Evolutionary conservation across 2,888 invertebrate genomes (phyloP), one percentile per base, ranked within the genome.

Genomic region (Ctena decussata): DNA sequence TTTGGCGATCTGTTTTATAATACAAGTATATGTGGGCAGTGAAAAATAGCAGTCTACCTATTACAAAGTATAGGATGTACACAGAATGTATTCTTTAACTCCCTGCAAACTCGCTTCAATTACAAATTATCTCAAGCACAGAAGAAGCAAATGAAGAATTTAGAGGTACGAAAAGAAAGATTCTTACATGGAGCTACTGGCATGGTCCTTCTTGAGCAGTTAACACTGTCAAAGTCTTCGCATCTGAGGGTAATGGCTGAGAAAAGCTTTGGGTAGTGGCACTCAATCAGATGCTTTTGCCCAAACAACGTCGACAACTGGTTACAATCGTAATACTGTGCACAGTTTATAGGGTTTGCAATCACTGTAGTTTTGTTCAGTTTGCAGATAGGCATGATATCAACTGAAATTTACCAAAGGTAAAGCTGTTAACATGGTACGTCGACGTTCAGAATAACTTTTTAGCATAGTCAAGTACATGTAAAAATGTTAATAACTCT

Each of bases 251-350:
- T 85, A 11, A 72, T 71, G 27, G 83, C 75, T 41, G 90, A 87
- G 82, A 91, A 93, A 24, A 93, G 85, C 70, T 92, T 84, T 2
- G 93, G 93, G 74, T 93, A 93, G 2, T 85, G 85, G 60, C 93
- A 93, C 73, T 93, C 93, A 73, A 88, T 84, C 30, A 90, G 72
- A 60, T 89, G 87, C 0, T 76, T 81, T 32, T 85, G 77, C n/a
- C 86, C 86, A 8, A 87, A 72, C 57, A 57, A 11, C 11, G 88
- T 70, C 0, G 87, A 86, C 3, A 82, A 81, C 27, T 85, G 85
- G 6, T 76, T 87, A 85, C 93, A 93, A 86, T 93, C 92, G 73
- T 88, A 92, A 81, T 92, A 93, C 86, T 92, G 92, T 11, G 92
- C 92, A 82, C 93, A 93, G 87, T 92, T 90, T 37, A 87, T 57